phyloP scores from a whole-genome alignment of 2,797 vertebrate genomes.

The Esox lucius region DNA sequence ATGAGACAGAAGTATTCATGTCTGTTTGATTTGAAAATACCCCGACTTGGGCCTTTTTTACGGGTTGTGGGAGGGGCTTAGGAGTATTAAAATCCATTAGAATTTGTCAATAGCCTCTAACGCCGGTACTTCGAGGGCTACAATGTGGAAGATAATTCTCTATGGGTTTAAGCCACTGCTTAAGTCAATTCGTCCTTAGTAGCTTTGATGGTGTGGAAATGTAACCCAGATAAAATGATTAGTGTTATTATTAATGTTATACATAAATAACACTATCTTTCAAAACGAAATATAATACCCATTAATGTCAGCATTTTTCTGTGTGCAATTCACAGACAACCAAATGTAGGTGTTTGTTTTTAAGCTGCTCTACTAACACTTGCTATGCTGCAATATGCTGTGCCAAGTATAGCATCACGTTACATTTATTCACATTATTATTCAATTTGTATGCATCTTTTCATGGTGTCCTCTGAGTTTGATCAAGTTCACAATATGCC shows the following conservation, averaged over 20 bases:
- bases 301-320: too few species aligned
- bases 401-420: too few species aligned
- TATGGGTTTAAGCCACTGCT: neutral
- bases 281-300: too few species aligned
- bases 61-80: conserved; percentile 50
- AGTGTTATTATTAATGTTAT: neutral
- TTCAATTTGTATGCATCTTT: too few species aligned
- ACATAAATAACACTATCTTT: neutral
- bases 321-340: too few species aligned
- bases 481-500: too few species aligned
- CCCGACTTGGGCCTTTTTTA: conserved; percentile 38
- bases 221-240: neutral
- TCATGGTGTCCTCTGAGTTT: too few species aligned
- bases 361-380: too few species aligned
- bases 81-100: conserved; percentile 39
- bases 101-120: conserved; percentile 27
- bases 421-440: too few species aligned
- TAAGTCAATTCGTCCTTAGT: neutral
- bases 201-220: neutral
- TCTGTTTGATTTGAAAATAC: neutral
- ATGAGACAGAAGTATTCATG: neutral
- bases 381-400: too few species aligned
- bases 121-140: neutral
- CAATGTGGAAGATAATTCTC: neutral
- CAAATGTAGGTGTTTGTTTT: too few species aligned